Percentiles rank a stretch among this genome's conserved stretches.
phyloP scores from a whole-genome alignment of 2,113 vertebrate species.

The Rhinolophus ferrumequinum region DNA sequence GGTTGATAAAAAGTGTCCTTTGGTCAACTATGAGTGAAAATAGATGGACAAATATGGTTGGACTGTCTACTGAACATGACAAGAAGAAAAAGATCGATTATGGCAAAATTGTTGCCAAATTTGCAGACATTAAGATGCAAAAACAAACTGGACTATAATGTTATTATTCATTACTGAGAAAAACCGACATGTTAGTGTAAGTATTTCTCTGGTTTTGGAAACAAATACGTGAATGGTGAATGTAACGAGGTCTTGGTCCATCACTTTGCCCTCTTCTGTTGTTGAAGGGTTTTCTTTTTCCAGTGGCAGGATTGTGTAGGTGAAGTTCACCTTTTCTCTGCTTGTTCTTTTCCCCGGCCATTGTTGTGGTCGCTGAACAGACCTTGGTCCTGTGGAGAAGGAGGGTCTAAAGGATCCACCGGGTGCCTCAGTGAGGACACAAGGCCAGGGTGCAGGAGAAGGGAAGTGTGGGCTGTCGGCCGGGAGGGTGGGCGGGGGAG shows the following conservation, averaged over 20 bases:
- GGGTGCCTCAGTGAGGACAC: neutral
- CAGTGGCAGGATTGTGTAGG: fast-evolving
- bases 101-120: neutral
- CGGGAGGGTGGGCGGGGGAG: neutral
- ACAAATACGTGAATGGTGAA: neutral
- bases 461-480: neutral
- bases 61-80: neutral
- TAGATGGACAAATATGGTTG: neutral
- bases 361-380: fast-evolving
- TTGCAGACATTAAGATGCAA: neutral
- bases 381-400: neutral
- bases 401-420: neutral
- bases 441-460: neutral
- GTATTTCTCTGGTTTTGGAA: neutral
- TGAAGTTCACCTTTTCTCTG: neutral
- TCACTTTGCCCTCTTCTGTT: neutral
- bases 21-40: neutral
- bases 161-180: neutral
- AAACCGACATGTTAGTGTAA: fast-evolving
- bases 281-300: no score
- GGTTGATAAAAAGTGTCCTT: neutral
- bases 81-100: neutral
- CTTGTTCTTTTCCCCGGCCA: neutral
- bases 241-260: neutral
- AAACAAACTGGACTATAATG: neutral